Base-by-base conservation (phyloP, 2,113 vertebrate species). In the Misgurnus anguillicaudatus region DNA sequence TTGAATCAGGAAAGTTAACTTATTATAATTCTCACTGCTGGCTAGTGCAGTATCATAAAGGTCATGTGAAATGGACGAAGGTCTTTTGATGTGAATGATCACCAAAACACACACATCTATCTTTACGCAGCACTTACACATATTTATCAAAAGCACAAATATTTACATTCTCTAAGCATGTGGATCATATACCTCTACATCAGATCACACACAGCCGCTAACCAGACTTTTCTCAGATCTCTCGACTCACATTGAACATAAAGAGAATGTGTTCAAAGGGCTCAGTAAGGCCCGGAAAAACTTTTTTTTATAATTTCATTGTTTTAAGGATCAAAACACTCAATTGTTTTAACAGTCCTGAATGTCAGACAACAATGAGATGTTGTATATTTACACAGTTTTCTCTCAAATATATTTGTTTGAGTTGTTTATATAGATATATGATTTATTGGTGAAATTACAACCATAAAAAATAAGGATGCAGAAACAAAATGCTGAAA, bases 111-210 rank as follows among this genome's bases (percentile, higher is more conserved):
- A 72, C 19, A 17, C 36, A n/a, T 57, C 14, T 24, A 57, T n/a
- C 36, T 55, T 24, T 41, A 42, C 31, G 4, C 19, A 67, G 38
- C 69, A 42, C 31, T 61, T 81, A 7, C 10, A 66, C n/a, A 41
- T 57, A 9, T 36, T 9, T 47, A 75, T 51, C 36, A 53, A 17
- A 63, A 55, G 21, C 38, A 53, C 72, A 83, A 80, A 77, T 63
- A 66, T 81, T 76, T 80, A 77, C 73, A 77, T 80, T 83, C 31
- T 45, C 62, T 57, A 51, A 65, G n/a, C 63, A n/a, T 38, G 64
- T 55, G 58, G 63, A 16, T 11, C 79, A 41, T 39, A 47, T 21
- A 55, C n/a, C 19, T 10, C 39, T 68, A 41, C 48, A 55, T 72
- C 51, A 58, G 48, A 55, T 51, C 58, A 58, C 47, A 17, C 4